Evolutionary conservation across 2,113 vertebrate genomes (phyloP), one percentile per base, ranked within the genome.

Genomic region (Corythornis cristatus): DNA sequence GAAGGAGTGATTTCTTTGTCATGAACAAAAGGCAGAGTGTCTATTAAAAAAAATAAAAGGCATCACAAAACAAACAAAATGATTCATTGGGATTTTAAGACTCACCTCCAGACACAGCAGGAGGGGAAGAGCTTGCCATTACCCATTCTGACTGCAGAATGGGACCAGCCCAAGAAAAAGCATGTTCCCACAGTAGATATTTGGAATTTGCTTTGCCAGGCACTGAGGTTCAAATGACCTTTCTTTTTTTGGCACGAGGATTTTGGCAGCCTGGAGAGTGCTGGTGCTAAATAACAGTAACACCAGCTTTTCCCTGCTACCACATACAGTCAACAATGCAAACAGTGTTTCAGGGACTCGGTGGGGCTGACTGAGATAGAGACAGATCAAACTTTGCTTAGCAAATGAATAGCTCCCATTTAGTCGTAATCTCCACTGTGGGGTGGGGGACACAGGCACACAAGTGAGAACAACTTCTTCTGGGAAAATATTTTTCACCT

Each of bases 231-330:
- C 89, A 92, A 88, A 93, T 71, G 93, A 92, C 87, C 89, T 93
- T 90, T 90, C 74, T 89, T 62, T 93, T 93, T 96, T 74, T 94
- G 93, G 94, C 91, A 91, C 72, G 58, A 83, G 89, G 72, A 83
- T 82, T 93, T 91, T 93, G 93, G 94, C 94, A 95, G 93, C 74
- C 72, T 88, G 46, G 43, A 85, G 64, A 83, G n/a, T 46, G 40
- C 82, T 92, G 93, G 82, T 96, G 91, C 93, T 94, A 95, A 96
- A 94, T 93, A 96, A 96, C 89, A 94, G 89, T 92, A 95, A 92
- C 93, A 93, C 91, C 94, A 94, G 75, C 82, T 93, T 93, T 95
- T 94, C 86, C 40, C 23, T 62, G 62, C 81, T 92, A 64, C 71
- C 89, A 73, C 54, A 75, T 42, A 46, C 15, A 71, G 76, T 78